A percentile compares a stretch with the other conserved stretches of the same genome.
Evolutionary conservation across 2,113 vertebrate species (phyloP).

Genomic region (Gallinago undulata): DNA sequence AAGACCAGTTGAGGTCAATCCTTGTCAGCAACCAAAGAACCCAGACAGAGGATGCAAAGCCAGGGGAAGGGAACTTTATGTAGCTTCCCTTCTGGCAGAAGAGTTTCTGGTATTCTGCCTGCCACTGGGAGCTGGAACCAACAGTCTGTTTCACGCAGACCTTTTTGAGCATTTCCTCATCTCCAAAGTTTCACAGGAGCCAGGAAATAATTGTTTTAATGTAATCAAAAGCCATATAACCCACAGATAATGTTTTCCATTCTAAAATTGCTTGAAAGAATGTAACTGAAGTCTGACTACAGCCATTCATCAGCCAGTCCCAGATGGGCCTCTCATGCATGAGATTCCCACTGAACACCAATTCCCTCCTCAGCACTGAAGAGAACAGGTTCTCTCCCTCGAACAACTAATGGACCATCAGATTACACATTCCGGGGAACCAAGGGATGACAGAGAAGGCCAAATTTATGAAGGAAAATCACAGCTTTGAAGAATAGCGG

Average conservation of each 20-base stretch:
- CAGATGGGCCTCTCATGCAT: neutral
- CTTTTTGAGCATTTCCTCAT: neutral
- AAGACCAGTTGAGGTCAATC: neutral
- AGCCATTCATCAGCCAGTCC: neutral
- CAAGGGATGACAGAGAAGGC: neutral
- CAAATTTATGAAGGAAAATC: neutral
- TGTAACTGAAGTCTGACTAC: neutral
- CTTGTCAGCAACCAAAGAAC: neutral
- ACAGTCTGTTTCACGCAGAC: neutral
- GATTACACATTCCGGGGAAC: neutral
- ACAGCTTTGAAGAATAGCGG: neutral
- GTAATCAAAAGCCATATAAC: slow-evolving; percentile 1
- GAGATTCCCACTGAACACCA: neutral
- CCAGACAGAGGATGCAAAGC: neutral
- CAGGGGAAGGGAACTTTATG: neutral
- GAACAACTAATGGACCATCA: neutral
- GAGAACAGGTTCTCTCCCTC: neutral
- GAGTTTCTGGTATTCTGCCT: neutral
- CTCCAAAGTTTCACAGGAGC: neutral
- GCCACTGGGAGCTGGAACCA: neutral
- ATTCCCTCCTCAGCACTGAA: neutral
- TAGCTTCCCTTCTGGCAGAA: neutral
- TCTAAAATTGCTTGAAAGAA: slow-evolving; percentile 1
- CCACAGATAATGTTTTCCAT: neutral
- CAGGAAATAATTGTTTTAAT: neutral